Base-by-base conservation (phyloP, 2,113 vertebrate species). In the Lanius collurio region DNA sequence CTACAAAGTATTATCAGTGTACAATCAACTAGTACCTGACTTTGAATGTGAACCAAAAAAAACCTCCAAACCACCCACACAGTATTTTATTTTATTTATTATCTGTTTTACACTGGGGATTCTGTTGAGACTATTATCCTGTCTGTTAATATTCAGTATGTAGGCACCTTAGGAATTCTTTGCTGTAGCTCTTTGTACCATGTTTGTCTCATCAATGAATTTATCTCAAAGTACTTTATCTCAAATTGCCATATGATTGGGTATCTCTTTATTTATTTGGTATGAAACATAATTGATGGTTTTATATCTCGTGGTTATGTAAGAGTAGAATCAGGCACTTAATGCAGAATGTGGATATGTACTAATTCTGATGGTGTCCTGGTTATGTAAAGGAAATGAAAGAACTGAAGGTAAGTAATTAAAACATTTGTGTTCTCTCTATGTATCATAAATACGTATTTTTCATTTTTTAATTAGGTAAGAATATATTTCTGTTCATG, bases 1-100 rank as follows among this genome's bases (percentile, higher is more conserved):
- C 3, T n/a, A 19, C 0, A 0, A 75, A 60, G 14, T 52, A 24
- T 7, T 73, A 26, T 14, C 47, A n/a, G 7, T 60, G 11, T 53
- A 21, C 8, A 4, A 35, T 47, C 16, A 80, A 7, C 20, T 88
- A 55, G 49, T 75, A 46, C 22, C 26, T 71, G 17, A 12, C 19
- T 84, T 74, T 62, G 55, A 90, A 87, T 86, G 47, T 6, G 63
- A 76, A 28, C 11, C 4, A 23, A 59, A 18, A 8, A 28, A 49
- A 26, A 2, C 13, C 20, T 19, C 33, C 30, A 55, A 57, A 47
- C 21, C 15, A 30, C 27, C 41, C 46, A 44, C 10, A 2, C 2
- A 27, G 7, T 41, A 47, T 79, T 90, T 67, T 49, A 35, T 60
- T 47, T 86, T 68, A 35, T 82, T 74, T 82, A 10, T 75, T 52